Evolutionary conservation across 2,113 vertebrate genomes (phyloP), one percentile per base, ranked within the genome.

Genomic region (Cebidichthys violaceus): DNA sequence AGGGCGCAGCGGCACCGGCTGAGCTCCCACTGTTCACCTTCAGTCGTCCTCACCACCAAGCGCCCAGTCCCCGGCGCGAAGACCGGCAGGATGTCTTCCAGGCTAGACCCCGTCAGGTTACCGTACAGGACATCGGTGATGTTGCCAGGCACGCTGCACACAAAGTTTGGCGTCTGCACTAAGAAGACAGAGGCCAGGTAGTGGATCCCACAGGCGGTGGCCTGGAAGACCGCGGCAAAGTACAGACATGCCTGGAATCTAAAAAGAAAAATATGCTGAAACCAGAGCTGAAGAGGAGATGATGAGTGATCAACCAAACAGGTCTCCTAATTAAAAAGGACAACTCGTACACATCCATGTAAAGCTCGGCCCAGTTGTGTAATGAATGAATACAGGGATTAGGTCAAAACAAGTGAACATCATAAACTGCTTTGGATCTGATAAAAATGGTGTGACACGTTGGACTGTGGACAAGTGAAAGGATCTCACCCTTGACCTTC

Each of bases 111-210:
- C 1, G 96, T 96, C 41, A 92, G 69, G 89, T 98, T 97, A 61
- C 88, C 90, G 22, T 94, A 95, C 35, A 97, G 88, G 81, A 97
- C 85, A 1, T 71, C 83, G 11, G 95, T 97, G 85, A 97, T 93
- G 75, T 97, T 97, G 85, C 92, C 94, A 1, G 96, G 94, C 62
- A 93, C 81, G 0, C 81, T 87, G 84, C 96, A 98, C 57, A 96
- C 78, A 88, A 97, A 97, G 76, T 94, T 95, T 4, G 97, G 98
- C 9, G 96, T 96, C 73, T 96, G 93, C 69, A 96, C 95, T 88
- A 99, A 91, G 90, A 99, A 98, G 50, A 99, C 97, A 2, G 98
- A 98, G 2, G 97, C 93, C 91, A 98, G 93, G 90, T 98, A 99
- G 87, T 99, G 97, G 88, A 98, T 97, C 43, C 97, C 98, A 86